These are phyloP conservation scores for Pomacea maculata DNA, from an alignment of 1,140 invertebrate genomes.

Conservation along the genomic window DNA sequence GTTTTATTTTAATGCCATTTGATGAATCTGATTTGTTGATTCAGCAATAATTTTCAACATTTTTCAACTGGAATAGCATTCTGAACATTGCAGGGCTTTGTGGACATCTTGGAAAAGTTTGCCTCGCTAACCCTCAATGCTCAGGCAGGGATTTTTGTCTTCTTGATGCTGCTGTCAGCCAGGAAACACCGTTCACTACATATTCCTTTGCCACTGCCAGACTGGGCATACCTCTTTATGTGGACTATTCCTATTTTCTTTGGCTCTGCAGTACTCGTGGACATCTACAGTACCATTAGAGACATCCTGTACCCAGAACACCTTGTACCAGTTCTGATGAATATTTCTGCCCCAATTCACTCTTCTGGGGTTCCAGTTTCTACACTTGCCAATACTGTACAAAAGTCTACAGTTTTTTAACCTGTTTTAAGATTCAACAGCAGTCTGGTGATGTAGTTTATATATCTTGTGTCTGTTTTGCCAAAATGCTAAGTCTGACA, in stretches of 20 bases:
- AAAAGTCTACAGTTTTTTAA: neutral
- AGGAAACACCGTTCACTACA: neutral
- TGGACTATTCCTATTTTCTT: constrained; percentile 51
- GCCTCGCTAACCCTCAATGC: constrained; percentile 53
- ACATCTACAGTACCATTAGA: constrained; percentile 43
- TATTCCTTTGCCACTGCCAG: constrained; percentile 34
- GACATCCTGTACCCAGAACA: constrained; percentile 31
- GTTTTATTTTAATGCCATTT: neutral
- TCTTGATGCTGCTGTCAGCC: constrained; percentile 47
- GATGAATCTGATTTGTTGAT: neutral
- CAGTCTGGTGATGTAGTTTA: too few relatives aligned
- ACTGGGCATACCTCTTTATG: constrained; percentile 36
- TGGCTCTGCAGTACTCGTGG: constrained; percentile 51
- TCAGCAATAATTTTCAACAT: neutral
- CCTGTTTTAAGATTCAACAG: too few relatives aligned
- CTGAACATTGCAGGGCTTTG: constrained; percentile 45
- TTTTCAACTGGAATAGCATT: constrained; percentile 1
- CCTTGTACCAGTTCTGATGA: neutral
- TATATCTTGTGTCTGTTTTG: too few relatives aligned
- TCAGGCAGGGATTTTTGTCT: constrained; percentile 51
- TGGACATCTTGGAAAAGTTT: constrained; percentile 55
- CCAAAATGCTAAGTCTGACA: too few relatives aligned
- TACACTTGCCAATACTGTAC: neutral
- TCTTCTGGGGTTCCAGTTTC: too few relatives aligned
- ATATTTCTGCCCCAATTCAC: neutral